Evolutionary conservation across 2,113 vertebrate species (phyloP).

Genomic region (Chroicocephalus ridibundus): DNA sequence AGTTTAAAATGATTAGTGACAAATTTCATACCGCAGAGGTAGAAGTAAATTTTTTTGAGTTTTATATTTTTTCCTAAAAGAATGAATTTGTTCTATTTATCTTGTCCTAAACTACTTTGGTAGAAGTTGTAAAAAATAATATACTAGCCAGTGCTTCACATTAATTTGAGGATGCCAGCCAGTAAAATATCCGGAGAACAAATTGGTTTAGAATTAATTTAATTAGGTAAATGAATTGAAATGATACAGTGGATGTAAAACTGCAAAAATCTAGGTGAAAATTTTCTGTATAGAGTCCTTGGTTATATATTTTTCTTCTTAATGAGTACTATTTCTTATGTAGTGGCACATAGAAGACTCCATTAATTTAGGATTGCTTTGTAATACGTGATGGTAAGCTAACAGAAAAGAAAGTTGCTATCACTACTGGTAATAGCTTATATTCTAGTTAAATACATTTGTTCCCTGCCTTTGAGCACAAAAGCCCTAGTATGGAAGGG

Average conservation of each 20-base stretch:
- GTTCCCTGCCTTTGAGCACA: neutral
- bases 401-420: neutral
- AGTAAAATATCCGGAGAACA: slow-evolving; percentile 3
- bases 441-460: neutral
- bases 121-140: neutral
- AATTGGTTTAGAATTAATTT: slow-evolving; percentile 8
- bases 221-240: neutral
- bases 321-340: neutral
- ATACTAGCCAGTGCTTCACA: neutral
- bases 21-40: slow-evolving; percentile 90
- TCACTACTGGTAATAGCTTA: neutral
- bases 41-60: slow-evolving; percentile 79
- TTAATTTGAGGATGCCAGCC: neutral
- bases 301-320: neutral
- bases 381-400: neutral
- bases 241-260: neutral
- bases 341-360: neutral
- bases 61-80: slow-evolving; percentile 66
- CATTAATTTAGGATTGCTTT: neutral
- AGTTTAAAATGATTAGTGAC: slow-evolving; percentile 99
- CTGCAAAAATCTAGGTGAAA: neutral
- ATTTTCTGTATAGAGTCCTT: neutral
- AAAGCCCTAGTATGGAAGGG: neutral
- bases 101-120: slow-evolving; percentile 31
- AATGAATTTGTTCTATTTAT: slow-evolving; percentile 69